phyloP scores from a whole-genome alignment of 2,113 vertebrate genomes.

The Haemorhous mexicanus region DNA sequence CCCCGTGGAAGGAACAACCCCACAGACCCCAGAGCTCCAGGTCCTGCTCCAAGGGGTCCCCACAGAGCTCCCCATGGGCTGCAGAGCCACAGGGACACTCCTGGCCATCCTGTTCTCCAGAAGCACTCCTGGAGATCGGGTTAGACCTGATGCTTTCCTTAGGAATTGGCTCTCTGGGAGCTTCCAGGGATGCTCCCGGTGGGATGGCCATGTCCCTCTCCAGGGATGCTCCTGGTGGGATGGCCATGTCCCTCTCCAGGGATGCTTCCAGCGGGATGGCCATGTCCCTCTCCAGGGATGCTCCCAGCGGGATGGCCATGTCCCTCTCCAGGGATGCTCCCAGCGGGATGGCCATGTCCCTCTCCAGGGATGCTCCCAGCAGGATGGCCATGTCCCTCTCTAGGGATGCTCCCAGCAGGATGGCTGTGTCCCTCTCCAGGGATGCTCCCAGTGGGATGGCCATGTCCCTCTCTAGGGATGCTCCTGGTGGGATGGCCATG shows the following conservation, averaged over 20 bases:
- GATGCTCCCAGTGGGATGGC: rapidly evolving
- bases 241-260: background rate
- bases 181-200: background rate
- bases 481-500: background rate
- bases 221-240: background rate
- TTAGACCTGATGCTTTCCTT: background rate
- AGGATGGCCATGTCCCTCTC: background rate
- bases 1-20: background rate
- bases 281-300: rapidly evolving
- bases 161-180: background rate
- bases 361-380: background rate
- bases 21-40: background rate
- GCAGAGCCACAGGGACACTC: background rate
- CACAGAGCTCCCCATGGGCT: background rate
- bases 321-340: background rate
- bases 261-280: rapidly evolving
- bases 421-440: rapidly evolving
- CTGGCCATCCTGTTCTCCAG: background rate
- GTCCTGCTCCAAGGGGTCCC: background rate
- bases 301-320: no score
- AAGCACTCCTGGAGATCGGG: background rate
- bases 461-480: background rate
- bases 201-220: background rate
- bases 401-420: background rate
- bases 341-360: rapidly evolving